Conservation (phyloP, 2,888 invertebrate genomes). For the Melanophora roralis region DNA sequence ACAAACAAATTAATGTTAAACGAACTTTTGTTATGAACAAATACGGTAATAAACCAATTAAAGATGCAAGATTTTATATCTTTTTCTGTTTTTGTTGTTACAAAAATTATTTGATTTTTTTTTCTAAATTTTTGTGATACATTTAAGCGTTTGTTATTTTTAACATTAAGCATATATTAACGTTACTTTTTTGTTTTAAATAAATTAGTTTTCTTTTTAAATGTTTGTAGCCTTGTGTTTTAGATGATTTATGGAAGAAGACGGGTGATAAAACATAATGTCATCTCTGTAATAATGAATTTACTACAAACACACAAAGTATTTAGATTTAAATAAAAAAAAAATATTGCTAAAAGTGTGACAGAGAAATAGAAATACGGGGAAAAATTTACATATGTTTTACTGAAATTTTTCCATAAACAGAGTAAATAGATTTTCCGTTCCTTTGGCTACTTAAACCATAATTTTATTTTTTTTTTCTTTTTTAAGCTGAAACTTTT, state of each 20-base stretch:
- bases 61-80: not conserved
- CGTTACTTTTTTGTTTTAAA: not conserved
- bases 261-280: not conserved
- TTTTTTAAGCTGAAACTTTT: too few relatives aligned
- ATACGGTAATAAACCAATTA: not conserved
- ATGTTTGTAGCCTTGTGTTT: not conserved
- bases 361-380: too few relatives aligned
- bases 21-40: not conserved
- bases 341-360: too few relatives aligned
- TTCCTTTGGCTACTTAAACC: too few relatives aligned
- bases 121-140: not conserved
- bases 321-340: not conserved
- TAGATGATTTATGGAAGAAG: not conserved
- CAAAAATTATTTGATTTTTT: not conserved
- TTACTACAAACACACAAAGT: not conserved
- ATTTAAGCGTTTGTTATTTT: too few relatives aligned
- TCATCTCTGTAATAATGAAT: not conserved
- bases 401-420: too few relatives aligned
- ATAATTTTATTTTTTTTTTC: too few relatives aligned
- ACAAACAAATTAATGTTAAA: not conserved
- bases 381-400: too few relatives aligned
- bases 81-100: not conserved
- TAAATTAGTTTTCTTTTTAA: not conserved
- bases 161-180: too few relatives aligned
- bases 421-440: too few relatives aligned